phyloP scores from a whole-genome alignment of 2,888 invertebrate genomes.

The Perithous albicinctus region DNA sequence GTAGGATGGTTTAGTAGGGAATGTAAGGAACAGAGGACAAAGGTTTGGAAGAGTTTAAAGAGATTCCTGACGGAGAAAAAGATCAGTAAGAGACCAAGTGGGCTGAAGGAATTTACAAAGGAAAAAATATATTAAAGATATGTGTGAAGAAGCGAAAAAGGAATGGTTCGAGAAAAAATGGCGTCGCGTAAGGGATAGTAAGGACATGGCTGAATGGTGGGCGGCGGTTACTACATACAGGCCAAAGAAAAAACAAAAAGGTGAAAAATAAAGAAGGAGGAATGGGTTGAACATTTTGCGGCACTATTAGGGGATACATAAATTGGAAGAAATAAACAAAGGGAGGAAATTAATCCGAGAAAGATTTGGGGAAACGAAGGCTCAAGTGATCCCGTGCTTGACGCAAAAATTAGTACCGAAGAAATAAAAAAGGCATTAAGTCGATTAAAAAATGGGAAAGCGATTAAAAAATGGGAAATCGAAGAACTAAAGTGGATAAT shows the following conservation, averaged over 20 bases:
- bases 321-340: not conserved
- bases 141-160: constrained; percentile 8
- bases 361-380: not conserved
- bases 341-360: not conserved
- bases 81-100: not conserved
- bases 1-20: not conserved
- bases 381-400: not conserved
- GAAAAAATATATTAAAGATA: constrained; percentile 11
- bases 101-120: not conserved
- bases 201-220: constrained; percentile 26
- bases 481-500: constrained; percentile 10
- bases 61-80: constrained; percentile 13
- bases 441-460: not conserved
- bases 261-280: constrained; percentile 6
- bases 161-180: not conserved
- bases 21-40: constrained; percentile 16
- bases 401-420: not conserved
- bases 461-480: not conserved
- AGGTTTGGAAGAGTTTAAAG: constrained; percentile 9
- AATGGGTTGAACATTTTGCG: constrained; percentile 7
- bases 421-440: constrained; percentile 8
- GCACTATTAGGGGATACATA: not conserved
- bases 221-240: constrained; percentile 5
- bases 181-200: not conserved
- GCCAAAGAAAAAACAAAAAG: constrained; percentile 3